phyloP scores from a whole-genome alignment of 92 coral and sea anemone species.

The Bergia puertoricense region DNA sequence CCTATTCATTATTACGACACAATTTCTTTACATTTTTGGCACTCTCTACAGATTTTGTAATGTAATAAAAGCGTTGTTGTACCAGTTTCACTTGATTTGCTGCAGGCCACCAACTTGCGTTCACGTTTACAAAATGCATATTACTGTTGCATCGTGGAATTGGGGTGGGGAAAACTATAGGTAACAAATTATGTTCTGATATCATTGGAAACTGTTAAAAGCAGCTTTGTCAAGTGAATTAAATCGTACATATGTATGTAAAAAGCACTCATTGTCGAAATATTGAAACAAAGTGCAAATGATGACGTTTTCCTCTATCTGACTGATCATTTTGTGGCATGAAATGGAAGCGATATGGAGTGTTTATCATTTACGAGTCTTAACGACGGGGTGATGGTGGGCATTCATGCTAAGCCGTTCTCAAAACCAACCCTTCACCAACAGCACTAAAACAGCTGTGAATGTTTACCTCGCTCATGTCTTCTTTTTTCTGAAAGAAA shows the following conservation, averaged over 20 bases:
- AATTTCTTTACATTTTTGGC: too few relatives aligned
- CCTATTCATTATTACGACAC: too few relatives aligned
- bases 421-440: neutral
- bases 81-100: neutral
- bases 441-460: neutral
- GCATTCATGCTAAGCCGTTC: neutral
- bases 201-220: too few relatives aligned
- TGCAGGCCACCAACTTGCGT: neutral
- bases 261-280: neutral
- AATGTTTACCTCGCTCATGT: constrained; percentile 74
- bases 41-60: too few relatives aligned
- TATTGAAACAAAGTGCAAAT: too few relatives aligned
- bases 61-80: too few relatives aligned
- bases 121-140: too few relatives aligned
- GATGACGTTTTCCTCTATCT: neutral
- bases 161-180: neutral
- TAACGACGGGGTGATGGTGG: neutral
- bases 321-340: neutral
- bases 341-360: neutral
- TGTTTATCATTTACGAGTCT: too few relatives aligned
- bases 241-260: neutral
- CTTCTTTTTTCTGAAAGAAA: constrained; percentile 56
- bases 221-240: neutral
- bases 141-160: neutral
- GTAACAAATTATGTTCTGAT: neutral